Conservation (phyloP, 2,113 vertebrate genomes). For the Anas platyrhynchos region DNA sequence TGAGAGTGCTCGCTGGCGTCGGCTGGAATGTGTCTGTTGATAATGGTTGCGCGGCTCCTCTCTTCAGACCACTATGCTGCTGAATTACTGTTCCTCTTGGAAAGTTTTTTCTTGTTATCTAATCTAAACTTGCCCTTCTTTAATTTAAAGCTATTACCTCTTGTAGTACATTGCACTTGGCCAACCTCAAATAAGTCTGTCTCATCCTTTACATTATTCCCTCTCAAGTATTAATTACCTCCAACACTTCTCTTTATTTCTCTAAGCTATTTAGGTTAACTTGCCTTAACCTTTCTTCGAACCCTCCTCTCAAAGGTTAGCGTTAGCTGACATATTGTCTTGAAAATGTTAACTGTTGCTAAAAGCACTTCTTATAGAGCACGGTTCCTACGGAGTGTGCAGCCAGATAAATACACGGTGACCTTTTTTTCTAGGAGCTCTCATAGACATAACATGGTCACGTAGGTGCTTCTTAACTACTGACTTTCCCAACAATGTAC, state of each 20-base stretch:
- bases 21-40: slow-evolving; percentile 19
- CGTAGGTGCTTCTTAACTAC: background rate
- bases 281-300: slow-evolving; percentile 56
- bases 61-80: background rate
- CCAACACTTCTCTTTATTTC: slow-evolving; percentile 51
- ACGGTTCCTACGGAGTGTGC: background rate
- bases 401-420: slow-evolving; percentile 7
- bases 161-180: slow-evolving; percentile 34
- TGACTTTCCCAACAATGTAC: background rate
- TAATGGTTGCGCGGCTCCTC: background rate
- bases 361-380: slow-evolving; percentile 39
- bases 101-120: slow-evolving; percentile 53
- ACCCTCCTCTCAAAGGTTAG: slow-evolving; percentile 63
- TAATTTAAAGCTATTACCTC: slow-evolving; percentile 62
- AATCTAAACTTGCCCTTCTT: slow-evolving; percentile 56
- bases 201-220: slow-evolving; percentile 49
- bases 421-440: slow-evolving; percentile 36
- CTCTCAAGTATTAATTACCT: slow-evolving; percentile 58
- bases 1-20: background rate
- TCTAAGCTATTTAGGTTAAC: slow-evolving; percentile 61
- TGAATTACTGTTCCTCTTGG: slow-evolving; percentile 29
- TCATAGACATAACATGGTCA: background rate
- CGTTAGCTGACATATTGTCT: slow-evolving; percentile 62
- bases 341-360: slow-evolving; percentile 68
- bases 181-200: slow-evolving; percentile 47